Percentiles rank a stretch among this genome's conserved stretches.
Conservation (phyloP, 2,113 vertebrate species). For the Eulacestoma nigropectus region DNA sequence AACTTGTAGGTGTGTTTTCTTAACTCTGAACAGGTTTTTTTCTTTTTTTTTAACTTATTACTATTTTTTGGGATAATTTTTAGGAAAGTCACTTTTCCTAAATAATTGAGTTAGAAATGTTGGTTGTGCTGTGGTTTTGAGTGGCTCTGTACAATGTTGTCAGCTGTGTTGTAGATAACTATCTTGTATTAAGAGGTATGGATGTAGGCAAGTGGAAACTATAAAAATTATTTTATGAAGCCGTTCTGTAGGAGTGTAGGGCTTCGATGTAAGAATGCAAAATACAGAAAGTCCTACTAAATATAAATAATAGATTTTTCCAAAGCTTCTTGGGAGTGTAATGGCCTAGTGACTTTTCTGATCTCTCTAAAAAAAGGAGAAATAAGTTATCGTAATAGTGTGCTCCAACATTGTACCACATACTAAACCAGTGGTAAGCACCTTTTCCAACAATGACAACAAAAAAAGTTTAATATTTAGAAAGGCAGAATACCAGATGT, state of each 20-base stretch:
- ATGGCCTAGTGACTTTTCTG: background rate
- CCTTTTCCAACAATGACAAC: background rate
- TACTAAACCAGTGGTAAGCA: background rate
- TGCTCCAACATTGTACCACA: background rate
- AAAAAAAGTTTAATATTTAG: background rate
- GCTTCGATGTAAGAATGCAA: background rate
- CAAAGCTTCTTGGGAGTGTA: background rate
- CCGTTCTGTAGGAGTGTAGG: background rate
- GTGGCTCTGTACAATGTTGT: background rate
- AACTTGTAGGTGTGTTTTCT: background rate
- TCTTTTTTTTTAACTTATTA: background rate
- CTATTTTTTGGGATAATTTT: background rate
- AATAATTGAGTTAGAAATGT: background rate
- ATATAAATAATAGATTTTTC: background rate
- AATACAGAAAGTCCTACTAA: background rate
- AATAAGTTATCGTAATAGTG: background rate
- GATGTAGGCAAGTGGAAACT: background rate
- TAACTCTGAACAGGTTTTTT: background rate
- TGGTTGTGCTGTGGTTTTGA: background rate
- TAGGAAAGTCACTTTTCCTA: background rate
- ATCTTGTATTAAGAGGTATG: background rate
- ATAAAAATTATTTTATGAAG: background rate
- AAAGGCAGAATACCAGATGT: background rate
- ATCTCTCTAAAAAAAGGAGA: background rate
- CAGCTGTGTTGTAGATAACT: background rate